Conservation (phyloP, 2,797 vertebrate genomes). For the Fistularia commersonii region DNA sequence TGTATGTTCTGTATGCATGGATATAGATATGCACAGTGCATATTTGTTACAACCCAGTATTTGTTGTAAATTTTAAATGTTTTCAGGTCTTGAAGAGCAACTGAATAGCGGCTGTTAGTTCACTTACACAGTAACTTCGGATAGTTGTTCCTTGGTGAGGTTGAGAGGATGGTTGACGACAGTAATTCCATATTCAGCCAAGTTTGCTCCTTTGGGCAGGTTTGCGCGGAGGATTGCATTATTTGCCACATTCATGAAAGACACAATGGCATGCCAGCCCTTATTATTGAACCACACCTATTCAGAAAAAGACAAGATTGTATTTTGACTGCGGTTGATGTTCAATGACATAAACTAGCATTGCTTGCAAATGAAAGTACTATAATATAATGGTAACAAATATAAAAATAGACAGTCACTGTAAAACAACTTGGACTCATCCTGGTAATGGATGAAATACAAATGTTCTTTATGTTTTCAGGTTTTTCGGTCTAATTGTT, state of each 20-base stretch:
- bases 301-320: neutral
- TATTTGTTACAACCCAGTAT: neutral
- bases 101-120: neutral
- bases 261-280: slow-evolving; percentile 92
- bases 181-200: slow-evolving; percentile 86
- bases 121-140: slow-evolving; percentile 91
- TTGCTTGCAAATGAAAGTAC: too few relatives aligned
- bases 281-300: slow-evolving; percentile 99
- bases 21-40: too few relatives aligned
- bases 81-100: neutral
- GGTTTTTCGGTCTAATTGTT: too few relatives aligned
- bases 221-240: slow-evolving; percentile 87
- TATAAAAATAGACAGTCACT: too few relatives aligned
- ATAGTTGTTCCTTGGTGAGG: slow-evolving; percentile 92
- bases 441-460: too few relatives aligned
- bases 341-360: too few relatives aligned
- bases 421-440: too few relatives aligned
- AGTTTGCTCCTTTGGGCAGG: slow-evolving; percentile 70
- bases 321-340: neutral
- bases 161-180: slow-evolving; percentile 90
- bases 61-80: neutral
- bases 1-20: too few relatives aligned
- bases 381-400: too few relatives aligned
- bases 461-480: too few relatives aligned
- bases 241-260: slow-evolving; percentile 91